These are phyloP conservation scores for Leptinotarsa defecta DNA, from an alignment of 1,140 invertebrate genomes.

Conservation along the genomic window DNA sequence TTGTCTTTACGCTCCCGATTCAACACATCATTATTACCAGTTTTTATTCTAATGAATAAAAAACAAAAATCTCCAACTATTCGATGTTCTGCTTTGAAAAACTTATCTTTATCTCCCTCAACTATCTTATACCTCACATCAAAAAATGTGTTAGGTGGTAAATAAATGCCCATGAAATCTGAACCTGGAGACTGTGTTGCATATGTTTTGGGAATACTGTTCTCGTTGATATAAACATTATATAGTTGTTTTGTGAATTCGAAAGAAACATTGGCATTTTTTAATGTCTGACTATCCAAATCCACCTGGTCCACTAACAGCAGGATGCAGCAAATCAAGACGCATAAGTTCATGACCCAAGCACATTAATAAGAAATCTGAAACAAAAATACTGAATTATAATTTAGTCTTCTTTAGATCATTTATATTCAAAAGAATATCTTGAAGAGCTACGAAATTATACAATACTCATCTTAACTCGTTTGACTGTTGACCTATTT, in stretches of 20 bases:
- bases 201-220: conserved; percentile 85
- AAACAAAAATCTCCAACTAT: conserved; percentile 93
- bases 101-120: conserved; percentile 82
- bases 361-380: not conserved
- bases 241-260: conserved; percentile 77
- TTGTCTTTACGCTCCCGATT: conserved; percentile 88
- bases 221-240: conserved; percentile 91
- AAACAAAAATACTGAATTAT: not conserved
- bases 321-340: not conserved
- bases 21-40: conserved; percentile 80
- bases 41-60: conserved; percentile 82
- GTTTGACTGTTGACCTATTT: too few relatives aligned
- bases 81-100: conserved; percentile 90
- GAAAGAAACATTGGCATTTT: conserved; percentile 51
- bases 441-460: too few relatives aligned
- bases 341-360: not conserved
- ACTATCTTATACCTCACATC: conserved; percentile 82
- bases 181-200: conserved; percentile 63
- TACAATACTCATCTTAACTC: too few relatives aligned
- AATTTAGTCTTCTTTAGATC: too few relatives aligned
- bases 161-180: conserved; percentile 61
- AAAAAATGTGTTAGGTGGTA: conserved; percentile 50
- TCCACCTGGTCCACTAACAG: not conserved
- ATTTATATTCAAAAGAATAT: too few relatives aligned
- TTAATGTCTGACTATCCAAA: not conserved